phyloP scores from a whole-genome alignment of 2,797 vertebrate species.

The Rhinogobio ventralis region DNA sequence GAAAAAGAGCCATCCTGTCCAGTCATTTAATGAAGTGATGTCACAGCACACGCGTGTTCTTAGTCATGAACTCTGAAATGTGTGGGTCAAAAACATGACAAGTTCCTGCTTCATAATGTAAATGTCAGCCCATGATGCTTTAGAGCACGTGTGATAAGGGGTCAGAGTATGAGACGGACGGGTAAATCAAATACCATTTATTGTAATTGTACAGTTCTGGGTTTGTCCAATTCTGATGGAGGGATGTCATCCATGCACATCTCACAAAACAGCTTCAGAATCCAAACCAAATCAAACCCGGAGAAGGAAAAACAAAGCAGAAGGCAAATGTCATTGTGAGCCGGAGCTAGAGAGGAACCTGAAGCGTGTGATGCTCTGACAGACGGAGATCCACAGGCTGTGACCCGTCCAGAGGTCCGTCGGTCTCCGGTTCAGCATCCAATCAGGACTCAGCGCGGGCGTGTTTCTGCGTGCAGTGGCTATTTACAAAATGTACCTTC shows the following conservation, averaged over 20 bases:
- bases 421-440: no score
- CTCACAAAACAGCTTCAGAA: slow-evolving; percentile 58
- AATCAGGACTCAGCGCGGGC: no score
- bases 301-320: slow-evolving; percentile 30
- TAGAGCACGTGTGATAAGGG: no score
- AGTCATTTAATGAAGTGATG: not conserved
- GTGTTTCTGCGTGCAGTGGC: no score
- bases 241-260: slow-evolving; percentile 61
- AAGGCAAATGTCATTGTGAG: slow-evolving; percentile 55
- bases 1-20: not conserved
- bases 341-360: no score
- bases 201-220: slow-evolving; percentile 63
- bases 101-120: not conserved
- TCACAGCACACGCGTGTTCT: no score
- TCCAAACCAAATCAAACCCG: slow-evolving; percentile 52
- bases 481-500: no score
- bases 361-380: not conserved
- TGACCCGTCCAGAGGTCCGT: no score
- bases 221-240: slow-evolving; percentile 61
- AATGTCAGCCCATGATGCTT: not conserved
- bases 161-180: not conserved
- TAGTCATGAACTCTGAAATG: not conserved
- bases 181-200: slow-evolving; percentile 61
- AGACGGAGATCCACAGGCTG: no score
- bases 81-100: not conserved